These are phyloP conservation scores for Arrhamphus sclerolepis DNA, from an alignment of 2,797 vertebrate genomes.

Conservation along the genomic window DNA sequence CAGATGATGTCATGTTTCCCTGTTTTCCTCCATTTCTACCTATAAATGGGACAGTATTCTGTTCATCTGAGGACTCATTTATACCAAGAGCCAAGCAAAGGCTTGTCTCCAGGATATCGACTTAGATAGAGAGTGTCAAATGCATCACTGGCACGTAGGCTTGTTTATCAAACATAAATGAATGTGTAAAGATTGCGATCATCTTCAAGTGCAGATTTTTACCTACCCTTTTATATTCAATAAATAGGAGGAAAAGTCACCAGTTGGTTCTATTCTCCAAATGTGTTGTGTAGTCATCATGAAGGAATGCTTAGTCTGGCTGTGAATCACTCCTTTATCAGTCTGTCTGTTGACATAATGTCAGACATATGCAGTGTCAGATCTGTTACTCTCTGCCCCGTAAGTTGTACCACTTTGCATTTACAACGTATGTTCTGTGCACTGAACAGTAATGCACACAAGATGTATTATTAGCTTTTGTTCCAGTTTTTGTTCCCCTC, in stretches of 20 bases:
- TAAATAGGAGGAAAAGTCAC: conserved; percentile 10
- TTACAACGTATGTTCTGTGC: neutral
- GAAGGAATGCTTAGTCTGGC: conserved; percentile 18
- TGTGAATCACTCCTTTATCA: conserved; percentile 26
- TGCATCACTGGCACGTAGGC: conserved; percentile 11
- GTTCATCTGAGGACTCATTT: conserved; percentile 27
- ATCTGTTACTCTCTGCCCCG: neutral
- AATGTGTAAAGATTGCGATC: conserved; percentile 14
- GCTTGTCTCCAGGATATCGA: conserved; percentile 9
- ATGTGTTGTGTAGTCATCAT: conserved; percentile 19
- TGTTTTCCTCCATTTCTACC: conserved; percentile 17
- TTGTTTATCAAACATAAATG: conserved; percentile 6
- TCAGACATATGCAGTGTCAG: conserved; percentile 4
- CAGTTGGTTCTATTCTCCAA: conserved; percentile 11
- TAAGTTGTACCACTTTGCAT: neutral
- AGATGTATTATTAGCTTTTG: too few species aligned
- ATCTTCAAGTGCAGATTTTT: conserved; percentile 1
- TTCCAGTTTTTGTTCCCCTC: too few species aligned
- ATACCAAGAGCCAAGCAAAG: conserved; percentile 10
- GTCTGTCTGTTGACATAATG: conserved; percentile 1
- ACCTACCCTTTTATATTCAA: neutral
- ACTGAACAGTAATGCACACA: neutral
- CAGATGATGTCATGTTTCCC: conserved; percentile 56
- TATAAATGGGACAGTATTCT: conserved; percentile 39
- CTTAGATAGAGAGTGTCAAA: conserved; percentile 4